These are phyloP conservation scores for Cantharis rufa DNA, from an alignment of 2,888 invertebrate genomes.

Conservation along the genomic window DNA sequence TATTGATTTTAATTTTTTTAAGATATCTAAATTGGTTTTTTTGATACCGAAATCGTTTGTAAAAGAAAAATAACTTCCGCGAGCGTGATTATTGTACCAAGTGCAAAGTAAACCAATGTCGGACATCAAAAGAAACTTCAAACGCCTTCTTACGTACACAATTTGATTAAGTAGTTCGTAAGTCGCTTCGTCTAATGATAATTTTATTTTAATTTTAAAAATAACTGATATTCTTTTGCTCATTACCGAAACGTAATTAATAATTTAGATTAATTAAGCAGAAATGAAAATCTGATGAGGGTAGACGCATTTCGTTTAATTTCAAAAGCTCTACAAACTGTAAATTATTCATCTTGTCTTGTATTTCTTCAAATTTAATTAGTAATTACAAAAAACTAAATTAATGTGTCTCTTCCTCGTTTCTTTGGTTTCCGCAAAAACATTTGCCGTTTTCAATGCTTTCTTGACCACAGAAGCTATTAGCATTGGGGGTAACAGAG, in stretches of 20 bases:
- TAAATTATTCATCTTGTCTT: not conserved
- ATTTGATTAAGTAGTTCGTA: constrained; percentile 1
- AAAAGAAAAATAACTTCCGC: not conserved
- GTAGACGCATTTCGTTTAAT: not conserved
- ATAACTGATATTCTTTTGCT: not conserved
- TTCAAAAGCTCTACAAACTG: not conserved
- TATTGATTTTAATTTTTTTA: not conserved
- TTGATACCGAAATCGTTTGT: not conserved
- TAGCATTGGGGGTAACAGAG: too few relatives aligned
- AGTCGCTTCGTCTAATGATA: not conserved
- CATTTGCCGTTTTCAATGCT: not conserved
- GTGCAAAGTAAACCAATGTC: not conserved
- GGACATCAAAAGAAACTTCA: constrained; percentile 11
- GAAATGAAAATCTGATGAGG: not conserved
- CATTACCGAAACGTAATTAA: not conserved
- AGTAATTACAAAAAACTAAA: not conserved
- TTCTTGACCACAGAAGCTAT: not conserved
- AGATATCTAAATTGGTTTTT: not conserved
- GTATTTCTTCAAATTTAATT: not conserved
- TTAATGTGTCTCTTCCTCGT: not conserved
- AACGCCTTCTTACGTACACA: not conserved
- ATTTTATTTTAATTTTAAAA: not conserved
- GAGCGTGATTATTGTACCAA: not conserved
- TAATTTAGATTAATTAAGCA: not conserved
- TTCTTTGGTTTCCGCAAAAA: not conserved